phyloP scores from a whole-genome alignment of 2,888 invertebrate species.

The Rotaria socialis region DNA sequence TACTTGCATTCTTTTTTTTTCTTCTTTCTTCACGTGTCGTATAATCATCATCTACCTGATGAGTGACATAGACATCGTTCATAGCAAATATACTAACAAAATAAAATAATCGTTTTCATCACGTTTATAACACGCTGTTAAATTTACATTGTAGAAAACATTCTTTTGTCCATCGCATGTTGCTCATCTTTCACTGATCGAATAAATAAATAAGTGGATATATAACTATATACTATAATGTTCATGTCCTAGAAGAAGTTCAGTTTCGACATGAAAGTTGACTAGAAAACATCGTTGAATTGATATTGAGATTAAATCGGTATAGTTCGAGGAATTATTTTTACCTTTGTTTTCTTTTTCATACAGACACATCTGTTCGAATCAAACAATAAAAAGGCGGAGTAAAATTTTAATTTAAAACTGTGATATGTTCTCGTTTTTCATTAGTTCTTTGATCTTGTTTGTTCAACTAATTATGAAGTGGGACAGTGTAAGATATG shows the following conservation, averaged over 20 bases:
- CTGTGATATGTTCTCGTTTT: neutral
- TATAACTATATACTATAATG: neutral
- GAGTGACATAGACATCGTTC: neutral
- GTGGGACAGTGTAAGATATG: neutral
- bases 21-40: neutral
- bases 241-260: neutral
- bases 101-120: neutral
- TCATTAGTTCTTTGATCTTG: neutral
- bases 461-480: constrained; percentile 27
- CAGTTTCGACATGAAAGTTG: neutral
- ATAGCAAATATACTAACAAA: neutral
- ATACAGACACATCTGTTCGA: neutral
- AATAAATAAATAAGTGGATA: neutral
- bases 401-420: constrained; percentile 18
- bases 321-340: neutral
- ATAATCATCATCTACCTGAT: neutral
- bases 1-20: neutral
- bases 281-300: neutral
- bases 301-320: neutral
- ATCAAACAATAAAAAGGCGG: neutral
- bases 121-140: neutral
- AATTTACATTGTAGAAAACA: neutral
- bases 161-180: neutral
- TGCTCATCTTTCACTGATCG: neutral
- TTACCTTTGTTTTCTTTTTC: neutral